phyloP scores from a whole-genome alignment of 1,140 invertebrate genomes.

The Papilio polytes region DNA sequence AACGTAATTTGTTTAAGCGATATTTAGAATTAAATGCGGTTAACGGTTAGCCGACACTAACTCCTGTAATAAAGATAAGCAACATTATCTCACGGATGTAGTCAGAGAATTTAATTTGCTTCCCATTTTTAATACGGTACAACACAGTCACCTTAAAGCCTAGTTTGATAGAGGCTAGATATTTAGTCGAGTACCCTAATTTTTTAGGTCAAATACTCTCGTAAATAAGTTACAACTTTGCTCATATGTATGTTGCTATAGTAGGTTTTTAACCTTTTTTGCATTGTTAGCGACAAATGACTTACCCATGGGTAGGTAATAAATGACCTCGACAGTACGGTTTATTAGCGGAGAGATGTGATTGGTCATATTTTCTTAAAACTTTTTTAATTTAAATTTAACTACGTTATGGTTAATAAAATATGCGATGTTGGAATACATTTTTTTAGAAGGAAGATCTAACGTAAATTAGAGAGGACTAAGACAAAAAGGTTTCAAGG shows the following conservation, averaged over 20 bases:
- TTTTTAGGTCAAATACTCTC: too few relatives aligned
- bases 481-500: neutral
- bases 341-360: neutral
- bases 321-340: neutral
- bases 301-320: too few relatives aligned
- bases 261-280: too few relatives aligned
- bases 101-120: neutral
- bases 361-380: neutral
- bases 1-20: neutral
- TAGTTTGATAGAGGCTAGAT: too few relatives aligned
- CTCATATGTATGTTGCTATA: too few relatives aligned
- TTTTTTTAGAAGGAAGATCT: neutral
- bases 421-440: too few relatives aligned
- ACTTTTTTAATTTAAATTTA: too few relatives aligned
- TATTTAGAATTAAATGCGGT: conserved; percentile 13
- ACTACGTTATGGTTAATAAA: too few relatives aligned
- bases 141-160: too few relatives aligned
- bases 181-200: too few relatives aligned
- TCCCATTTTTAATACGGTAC: neutral
- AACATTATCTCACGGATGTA: conserved; percentile 5
- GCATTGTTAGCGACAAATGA: too few relatives aligned
- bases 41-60: conserved; percentile 17
- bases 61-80: conserved; percentile 10
- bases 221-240: too few relatives aligned
- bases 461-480: neutral